Conservation (phyloP, 2,797 vertebrate species). For the Molothrus ater region DNA sequence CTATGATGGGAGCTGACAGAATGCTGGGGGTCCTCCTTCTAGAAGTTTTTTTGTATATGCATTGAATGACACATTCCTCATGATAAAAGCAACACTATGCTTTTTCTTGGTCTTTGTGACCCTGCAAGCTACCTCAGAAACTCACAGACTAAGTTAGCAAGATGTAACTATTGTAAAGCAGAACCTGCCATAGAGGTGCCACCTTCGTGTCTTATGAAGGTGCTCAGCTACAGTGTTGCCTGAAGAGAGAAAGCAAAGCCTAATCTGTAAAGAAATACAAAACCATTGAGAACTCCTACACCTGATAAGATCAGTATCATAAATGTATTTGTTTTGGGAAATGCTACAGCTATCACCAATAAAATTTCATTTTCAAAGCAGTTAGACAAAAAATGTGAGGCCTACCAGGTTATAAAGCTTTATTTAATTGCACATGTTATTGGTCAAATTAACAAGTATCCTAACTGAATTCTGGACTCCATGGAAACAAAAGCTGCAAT, state of each 20-base stretch:
- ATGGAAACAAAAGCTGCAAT: neutral
- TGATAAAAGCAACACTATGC: neutral
- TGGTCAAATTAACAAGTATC: neutral
- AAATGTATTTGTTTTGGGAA: neutral
- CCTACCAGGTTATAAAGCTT: neutral
- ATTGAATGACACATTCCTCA: fast-evolving
- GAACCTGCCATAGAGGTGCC: neutral
- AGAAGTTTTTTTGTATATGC: fast-evolving
- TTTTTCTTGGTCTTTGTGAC: neutral
- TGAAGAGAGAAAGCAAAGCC: neutral
- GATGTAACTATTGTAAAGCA: neutral
- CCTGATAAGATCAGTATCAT: neutral
- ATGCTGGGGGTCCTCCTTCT: neutral
- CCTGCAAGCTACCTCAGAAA: neutral
- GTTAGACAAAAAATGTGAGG: neutral
- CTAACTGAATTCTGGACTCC: neutral
- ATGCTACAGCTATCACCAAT: neutral
- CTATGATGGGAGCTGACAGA: neutral
- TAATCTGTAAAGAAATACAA: neutral
- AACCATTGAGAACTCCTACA: neutral
- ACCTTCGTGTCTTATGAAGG: neutral
- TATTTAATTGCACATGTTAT: neutral
- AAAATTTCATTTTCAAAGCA: neutral
- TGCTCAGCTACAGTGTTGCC: neutral
- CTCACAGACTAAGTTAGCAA: neutral